Conservation (phyloP, 2,113 vertebrate species). For the Hemiscyllium ocellatum region DNA sequence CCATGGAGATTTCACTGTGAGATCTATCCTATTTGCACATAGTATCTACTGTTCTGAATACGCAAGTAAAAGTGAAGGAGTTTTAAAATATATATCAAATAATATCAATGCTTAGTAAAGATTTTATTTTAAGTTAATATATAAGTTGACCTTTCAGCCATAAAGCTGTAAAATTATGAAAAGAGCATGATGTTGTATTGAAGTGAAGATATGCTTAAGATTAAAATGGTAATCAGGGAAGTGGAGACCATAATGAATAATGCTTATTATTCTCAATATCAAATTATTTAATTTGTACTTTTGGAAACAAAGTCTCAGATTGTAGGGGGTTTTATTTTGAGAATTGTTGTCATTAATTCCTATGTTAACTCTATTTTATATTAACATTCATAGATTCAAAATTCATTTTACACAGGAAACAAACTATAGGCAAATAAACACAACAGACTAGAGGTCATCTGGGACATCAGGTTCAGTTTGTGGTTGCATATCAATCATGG, state of each 20-base stretch:
- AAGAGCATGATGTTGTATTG: background rate
- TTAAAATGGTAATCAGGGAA: background rate
- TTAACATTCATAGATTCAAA: background rate
- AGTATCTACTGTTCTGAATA: background rate
- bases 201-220: background rate
- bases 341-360: background rate
- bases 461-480: background rate
- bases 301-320: background rate
- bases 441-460: background rate
- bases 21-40: background rate
- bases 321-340: background rate
- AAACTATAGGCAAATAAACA: background rate
- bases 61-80: background rate
- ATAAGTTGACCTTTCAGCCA: background rate
- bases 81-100: background rate
- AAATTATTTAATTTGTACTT: background rate
- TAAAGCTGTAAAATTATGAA: background rate
- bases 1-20: background rate
- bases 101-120: background rate
- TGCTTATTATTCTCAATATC: no score
- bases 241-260: background rate
- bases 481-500: background rate
- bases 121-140: background rate
- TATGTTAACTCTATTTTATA: background rate
- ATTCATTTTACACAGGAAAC: background rate